Evolutionary conservation across 2,113 vertebrate species (phyloP).

Genomic region (Heterotilapia buettikoferi): DNA sequence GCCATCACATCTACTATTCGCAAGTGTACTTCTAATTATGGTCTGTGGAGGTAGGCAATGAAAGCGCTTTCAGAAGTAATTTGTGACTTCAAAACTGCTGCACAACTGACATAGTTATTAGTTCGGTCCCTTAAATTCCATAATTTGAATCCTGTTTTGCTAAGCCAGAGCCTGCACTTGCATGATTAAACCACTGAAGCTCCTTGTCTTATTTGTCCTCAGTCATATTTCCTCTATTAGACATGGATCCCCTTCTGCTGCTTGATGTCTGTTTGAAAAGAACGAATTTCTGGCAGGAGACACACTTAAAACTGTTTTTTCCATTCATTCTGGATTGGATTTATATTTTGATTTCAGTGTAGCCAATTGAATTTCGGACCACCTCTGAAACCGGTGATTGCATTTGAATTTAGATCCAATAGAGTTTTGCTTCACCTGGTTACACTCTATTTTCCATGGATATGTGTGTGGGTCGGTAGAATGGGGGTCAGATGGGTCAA

Average conservation of each 20-base stretch:
- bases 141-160: not conserved
- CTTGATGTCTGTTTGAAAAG: not conserved
- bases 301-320: not conserved
- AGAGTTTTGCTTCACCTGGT: constrained; percentile 5
- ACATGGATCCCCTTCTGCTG: not conserved
- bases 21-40: not conserved
- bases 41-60: not conserved
- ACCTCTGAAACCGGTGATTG: constrained; percentile 15
- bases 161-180: not conserved
- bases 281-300: not conserved
- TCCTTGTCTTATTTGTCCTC: constrained; percentile 5
- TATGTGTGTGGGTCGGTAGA: not conserved
- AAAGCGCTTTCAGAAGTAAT: not conserved
- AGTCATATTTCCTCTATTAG: constrained; percentile 5
- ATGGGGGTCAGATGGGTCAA: not conserved
- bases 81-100: not conserved
- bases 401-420: constrained; percentile 9
- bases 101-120: not conserved
- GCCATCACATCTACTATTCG: not conserved
- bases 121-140: not conserved
- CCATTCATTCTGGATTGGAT: constrained; percentile 12
- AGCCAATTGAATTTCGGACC: constrained; percentile 20
- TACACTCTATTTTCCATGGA: not conserved
- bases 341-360: constrained; percentile 11
- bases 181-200: not conserved